These are phyloP conservation scores for Aurelia sp. DNA, from an alignment of 30 jellyfish, hydroid and myxozoan species.

Conservation along the genomic window DNA sequence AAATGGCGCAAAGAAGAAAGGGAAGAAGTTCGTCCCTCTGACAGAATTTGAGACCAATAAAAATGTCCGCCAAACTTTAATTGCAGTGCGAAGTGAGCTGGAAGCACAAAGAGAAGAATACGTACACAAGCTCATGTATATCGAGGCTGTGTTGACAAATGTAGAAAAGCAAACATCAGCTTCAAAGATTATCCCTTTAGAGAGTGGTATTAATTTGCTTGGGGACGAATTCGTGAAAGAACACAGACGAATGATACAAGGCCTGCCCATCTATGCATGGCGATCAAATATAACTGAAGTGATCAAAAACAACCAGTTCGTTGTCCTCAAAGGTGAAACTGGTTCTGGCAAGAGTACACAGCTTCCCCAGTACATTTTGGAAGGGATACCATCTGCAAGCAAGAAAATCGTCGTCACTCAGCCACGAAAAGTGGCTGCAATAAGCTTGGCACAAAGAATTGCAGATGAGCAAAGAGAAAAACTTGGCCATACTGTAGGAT, in stretches of 20 bases:
- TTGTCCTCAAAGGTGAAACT: conserved; percentile 83
- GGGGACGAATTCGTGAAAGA: conserved; percentile 34
- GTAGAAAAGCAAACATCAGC: background rate
- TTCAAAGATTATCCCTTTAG: background rate
- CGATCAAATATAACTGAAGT: conserved; percentile 40
- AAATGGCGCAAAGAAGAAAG: background rate
- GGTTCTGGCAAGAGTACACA: conserved; percentile 96
- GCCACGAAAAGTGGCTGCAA: conserved; percentile 88
- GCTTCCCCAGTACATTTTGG: conserved; percentile 69
- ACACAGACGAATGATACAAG: conserved; percentile 22
- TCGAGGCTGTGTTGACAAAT: background rate
- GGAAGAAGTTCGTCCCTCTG: conserved; percentile 2
- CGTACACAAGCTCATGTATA: background rate
- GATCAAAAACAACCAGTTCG: conserved; percentile 50
- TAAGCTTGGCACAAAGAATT: conserved; percentile 66
- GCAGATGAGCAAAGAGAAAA: conserved; percentile 49
- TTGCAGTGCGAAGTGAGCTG: conserved; percentile 25
- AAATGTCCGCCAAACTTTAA: background rate
- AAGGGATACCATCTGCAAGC: conserved; percentile 32
- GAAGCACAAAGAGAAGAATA: conserved; percentile 23
- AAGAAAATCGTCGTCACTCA: conserved; percentile 68
- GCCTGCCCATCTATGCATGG: conserved; percentile 74
- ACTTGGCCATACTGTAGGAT: conserved; percentile 74
- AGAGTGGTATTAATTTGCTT: conserved; percentile 13
- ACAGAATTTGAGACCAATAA: conserved; percentile 9